These are phyloP conservation scores for Erythrocebus patas DNA, from an alignment of 2,113 vertebrate species.

Conservation along the genomic window DNA sequence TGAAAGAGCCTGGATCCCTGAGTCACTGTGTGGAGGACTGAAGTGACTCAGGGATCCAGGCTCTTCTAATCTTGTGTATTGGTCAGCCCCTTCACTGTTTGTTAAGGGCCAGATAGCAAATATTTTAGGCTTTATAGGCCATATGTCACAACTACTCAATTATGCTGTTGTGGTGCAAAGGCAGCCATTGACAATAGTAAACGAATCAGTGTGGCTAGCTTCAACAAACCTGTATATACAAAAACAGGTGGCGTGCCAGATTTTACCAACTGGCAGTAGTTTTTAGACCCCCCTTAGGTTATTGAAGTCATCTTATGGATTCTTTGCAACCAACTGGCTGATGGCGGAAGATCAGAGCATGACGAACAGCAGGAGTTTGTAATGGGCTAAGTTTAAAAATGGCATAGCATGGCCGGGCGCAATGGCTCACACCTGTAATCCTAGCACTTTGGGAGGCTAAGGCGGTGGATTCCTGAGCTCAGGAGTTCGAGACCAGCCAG, in stretches of 20 bases:
- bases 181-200: neutral
- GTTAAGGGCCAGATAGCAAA: neutral
- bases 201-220: neutral
- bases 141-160: neutral
- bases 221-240: neutral
- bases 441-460: too few species aligned
- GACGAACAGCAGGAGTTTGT: neutral
- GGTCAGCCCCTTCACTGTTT: neutral
- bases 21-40: too few species aligned
- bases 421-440: too few species aligned
- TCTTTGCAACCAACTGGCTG: neutral
- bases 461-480: too few species aligned
- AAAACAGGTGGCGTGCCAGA: neutral
- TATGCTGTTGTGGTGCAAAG: neutral
- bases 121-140: neutral
- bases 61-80: neutral
- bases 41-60: neutral
- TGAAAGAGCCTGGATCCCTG: too few species aligned
- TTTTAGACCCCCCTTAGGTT: neutral
- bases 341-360: neutral
- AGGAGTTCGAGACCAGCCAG: too few species aligned
- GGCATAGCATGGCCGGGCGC: too few species aligned
- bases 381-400: neutral
- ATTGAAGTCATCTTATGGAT: neutral
- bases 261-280: neutral